phyloP scores from a whole-genome alignment of 2,113 vertebrate genomes.

The Gallinago jamesoni region DNA sequence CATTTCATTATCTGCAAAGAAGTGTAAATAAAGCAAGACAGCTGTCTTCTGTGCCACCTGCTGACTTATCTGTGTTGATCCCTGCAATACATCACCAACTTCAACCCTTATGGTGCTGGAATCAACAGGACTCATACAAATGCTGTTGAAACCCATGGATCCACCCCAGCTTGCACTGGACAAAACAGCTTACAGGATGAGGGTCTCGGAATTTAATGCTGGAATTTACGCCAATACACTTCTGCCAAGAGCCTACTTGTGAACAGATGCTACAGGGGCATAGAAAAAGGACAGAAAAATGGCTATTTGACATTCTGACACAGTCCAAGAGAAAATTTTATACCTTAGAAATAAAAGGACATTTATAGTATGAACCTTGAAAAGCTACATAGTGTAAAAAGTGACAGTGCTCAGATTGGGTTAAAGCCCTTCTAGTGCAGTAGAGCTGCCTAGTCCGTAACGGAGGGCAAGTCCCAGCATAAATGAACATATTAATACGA shows the following conservation, averaged over 20 bases:
- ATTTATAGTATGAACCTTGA: background rate
- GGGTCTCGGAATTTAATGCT: background rate
- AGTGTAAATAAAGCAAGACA: background rate
- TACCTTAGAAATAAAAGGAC: background rate
- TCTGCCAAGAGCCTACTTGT: background rate
- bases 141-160: background rate
- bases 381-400: background rate
- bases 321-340: background rate
- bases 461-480: accelerated
- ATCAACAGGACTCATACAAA: background rate
- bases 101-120: background rate
- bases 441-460: background rate
- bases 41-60: background rate
- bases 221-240: background rate
- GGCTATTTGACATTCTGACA: background rate
- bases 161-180: background rate
- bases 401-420: background rate
- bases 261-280: background rate
- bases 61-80: background rate
- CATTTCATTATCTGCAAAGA: background rate
- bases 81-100: background rate
- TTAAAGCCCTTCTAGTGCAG: background rate
- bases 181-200: background rate
- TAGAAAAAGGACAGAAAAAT: background rate
- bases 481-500: accelerated